A percentile compares a stretch with the other conserved stretches of the same genome.
Conservation (phyloP, 2,797 vertebrate species). For the Clamator glandarius region DNA sequence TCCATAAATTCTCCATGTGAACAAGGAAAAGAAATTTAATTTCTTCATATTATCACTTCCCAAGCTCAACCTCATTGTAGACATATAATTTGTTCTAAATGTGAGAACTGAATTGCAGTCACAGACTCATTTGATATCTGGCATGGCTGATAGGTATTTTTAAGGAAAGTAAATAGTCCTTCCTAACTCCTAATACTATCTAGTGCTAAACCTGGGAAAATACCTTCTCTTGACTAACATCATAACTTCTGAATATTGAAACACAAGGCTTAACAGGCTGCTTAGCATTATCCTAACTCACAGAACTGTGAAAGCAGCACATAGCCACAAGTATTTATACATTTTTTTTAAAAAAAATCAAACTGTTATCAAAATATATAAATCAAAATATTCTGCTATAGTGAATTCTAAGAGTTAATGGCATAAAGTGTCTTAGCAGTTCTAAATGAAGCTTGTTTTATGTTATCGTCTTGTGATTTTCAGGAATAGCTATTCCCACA, state of each 20-base stretch:
- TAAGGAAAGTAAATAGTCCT: not conserved
- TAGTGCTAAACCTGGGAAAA: not conserved
- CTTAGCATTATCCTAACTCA: not conserved
- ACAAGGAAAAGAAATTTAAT: not conserved
- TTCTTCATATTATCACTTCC: not conserved
- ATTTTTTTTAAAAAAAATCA: not conserved
- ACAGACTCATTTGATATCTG: not conserved
- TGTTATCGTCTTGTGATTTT: too few relatives aligned
- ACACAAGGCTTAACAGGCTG: not conserved
- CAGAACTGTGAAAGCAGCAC: not conserved
- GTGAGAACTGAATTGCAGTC: not conserved
- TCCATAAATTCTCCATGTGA: not conserved
- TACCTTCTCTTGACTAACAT: not conserved
- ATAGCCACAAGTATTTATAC: not conserved
- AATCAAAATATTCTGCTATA: fast-evolving
- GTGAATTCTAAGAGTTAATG: not conserved
- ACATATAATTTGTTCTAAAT: not conserved
- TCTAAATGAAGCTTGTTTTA: too few relatives aligned
- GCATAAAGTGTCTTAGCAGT: too few relatives aligned
- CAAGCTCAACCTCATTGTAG: not conserved
- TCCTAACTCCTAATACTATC: not conserved
- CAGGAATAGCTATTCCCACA: too few relatives aligned
- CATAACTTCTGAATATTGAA: not conserved
- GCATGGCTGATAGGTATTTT: not conserved
- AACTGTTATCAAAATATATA: not conserved